A percentile compares a stretch with the other conserved stretches of the same genome.
Evolutionary conservation across 2,113 vertebrate genomes (phyloP).

Genomic region (Dicaeum eximium): DNA sequence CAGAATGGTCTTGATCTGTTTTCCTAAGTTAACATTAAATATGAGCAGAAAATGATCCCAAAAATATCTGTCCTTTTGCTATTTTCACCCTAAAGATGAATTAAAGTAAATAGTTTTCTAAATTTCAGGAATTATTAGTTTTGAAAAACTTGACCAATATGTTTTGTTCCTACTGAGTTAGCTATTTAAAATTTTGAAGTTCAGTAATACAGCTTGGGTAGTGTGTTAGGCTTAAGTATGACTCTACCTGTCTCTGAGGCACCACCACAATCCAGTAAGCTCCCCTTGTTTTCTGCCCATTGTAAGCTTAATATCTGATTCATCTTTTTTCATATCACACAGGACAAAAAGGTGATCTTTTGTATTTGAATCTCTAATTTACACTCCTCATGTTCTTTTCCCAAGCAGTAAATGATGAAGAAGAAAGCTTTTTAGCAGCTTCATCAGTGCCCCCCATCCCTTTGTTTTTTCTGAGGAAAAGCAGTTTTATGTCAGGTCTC

Average conservation of each 20-base stretch:
- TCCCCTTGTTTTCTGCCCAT: not conserved
- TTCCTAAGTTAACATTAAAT: not conserved
- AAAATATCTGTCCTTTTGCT: not conserved
- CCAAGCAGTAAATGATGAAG: not conserved
- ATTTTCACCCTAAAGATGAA: not conserved
- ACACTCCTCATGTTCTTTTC: not conserved
- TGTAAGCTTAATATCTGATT: not conserved
- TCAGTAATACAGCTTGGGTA: not conserved
- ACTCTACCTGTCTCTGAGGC: not conserved
- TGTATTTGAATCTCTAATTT: not conserved
- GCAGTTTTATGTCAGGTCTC: not conserved
- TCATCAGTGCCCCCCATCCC: not conserved
- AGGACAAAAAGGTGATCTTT: constrained; percentile 11
- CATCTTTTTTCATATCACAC: not conserved
- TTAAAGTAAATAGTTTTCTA: not conserved
- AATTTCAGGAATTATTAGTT: not conserved
- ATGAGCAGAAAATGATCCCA: not conserved
- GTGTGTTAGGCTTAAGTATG: not conserved
- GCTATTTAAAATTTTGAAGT: not conserved
- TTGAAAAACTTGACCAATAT: not conserved
- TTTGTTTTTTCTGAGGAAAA: not conserved
- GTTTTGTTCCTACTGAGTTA: not conserved
- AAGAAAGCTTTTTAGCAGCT: not conserved
- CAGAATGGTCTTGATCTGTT: not conserved
- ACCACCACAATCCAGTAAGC: not conserved